Percentiles rank a stretch among this genome's conserved stretches.
Evolutionary conservation across 2,113 vertebrate genomes (phyloP).

Genomic region (Callopanchax toddi): DNA sequence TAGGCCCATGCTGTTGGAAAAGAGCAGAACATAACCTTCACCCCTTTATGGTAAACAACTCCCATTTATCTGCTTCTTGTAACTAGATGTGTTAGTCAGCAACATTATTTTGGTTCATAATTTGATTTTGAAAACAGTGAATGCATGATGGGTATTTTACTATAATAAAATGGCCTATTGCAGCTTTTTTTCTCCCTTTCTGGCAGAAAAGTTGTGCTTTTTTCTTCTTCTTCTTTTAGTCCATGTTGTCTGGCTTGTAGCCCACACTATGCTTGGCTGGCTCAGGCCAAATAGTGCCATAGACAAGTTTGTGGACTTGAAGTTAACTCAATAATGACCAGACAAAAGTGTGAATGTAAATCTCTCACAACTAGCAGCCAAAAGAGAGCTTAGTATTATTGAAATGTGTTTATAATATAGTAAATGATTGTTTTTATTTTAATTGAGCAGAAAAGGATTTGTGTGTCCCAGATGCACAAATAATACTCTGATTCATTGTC

Average conservation of each 20-base stretch:
- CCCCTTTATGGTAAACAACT: conserved; percentile 63
- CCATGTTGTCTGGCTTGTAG: conserved; percentile 52
- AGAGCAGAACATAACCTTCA: conserved; percentile 64
- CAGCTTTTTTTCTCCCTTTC: conserved; percentile 7
- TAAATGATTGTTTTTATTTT: conserved; percentile 5
- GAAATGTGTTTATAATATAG: neutral
- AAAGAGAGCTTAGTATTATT: neutral
- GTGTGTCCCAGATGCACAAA: conserved; percentile 4
- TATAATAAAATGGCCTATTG: conserved; percentile 28
- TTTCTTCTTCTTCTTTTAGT: conserved; percentile 28
- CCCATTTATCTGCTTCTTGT: conserved; percentile 60
- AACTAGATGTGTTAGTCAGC: conserved; percentile 29
- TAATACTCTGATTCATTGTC: conserved; percentile 10
- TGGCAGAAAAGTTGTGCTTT: conserved; percentile 28
- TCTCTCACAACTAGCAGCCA: conserved; percentile 7
- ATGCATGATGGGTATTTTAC: conserved; percentile 34
- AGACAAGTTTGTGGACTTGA: conserved; percentile 58
- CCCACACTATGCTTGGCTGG: conserved; percentile 46
- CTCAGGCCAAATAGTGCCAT: conserved; percentile 39
- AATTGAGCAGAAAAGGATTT: conserved; percentile 16
- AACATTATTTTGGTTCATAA: conserved; percentile 18
- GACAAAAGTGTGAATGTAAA: conserved; percentile 28
- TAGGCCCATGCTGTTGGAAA: conserved; percentile 61
- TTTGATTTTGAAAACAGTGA: conserved; percentile 34
- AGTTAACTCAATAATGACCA: conserved; percentile 67